Conservation (phyloP, 2,113 vertebrate species). For the Naja naja region DNA sequence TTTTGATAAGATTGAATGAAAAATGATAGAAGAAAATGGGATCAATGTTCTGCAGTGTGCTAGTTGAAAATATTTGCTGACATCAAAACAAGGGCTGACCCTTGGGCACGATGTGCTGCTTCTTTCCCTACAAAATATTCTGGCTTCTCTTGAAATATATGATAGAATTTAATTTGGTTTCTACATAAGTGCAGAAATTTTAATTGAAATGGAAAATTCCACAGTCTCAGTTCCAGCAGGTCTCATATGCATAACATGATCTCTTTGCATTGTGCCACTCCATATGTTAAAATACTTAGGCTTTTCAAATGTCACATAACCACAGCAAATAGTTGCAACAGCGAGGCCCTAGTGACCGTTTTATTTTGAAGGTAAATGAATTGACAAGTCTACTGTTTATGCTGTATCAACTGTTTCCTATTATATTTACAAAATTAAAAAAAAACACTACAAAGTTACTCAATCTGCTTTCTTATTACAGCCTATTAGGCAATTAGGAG, state of each 20-base stretch:
- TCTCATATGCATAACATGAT: conserved; percentile 46
- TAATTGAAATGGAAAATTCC: conserved; percentile 50
- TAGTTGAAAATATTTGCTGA: background rate
- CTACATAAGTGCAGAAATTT: conserved; percentile 2
- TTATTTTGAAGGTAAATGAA: conserved; percentile 65
- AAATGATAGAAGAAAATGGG: background rate
- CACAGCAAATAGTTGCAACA: conserved; percentile 57
- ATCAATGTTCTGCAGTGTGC: background rate
- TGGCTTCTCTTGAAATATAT: background rate
- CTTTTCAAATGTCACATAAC: conserved; percentile 40
- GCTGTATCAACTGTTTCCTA: conserved; percentile 35
- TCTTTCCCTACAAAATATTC: background rate
- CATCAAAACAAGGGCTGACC: background rate
- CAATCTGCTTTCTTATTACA: conserved; percentile 59
- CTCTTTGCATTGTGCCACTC: conserved; percentile 53
- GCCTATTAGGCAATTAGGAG: conserved; percentile 63
- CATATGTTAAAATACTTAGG: conserved; percentile 58
- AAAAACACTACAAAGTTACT: conserved; percentile 45
- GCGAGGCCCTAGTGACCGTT: conserved; percentile 51
- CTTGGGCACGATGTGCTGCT: background rate
- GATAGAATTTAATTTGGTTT: background rate
- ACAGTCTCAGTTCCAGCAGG: conserved; percentile 51
- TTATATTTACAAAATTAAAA: conserved; percentile 55
- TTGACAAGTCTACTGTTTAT: conserved; percentile 61
- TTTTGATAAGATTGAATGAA: background rate